Evolutionary conservation across 1,140 invertebrate species (phyloP).

Genomic region (Zaprionus lachaisei): DNA sequence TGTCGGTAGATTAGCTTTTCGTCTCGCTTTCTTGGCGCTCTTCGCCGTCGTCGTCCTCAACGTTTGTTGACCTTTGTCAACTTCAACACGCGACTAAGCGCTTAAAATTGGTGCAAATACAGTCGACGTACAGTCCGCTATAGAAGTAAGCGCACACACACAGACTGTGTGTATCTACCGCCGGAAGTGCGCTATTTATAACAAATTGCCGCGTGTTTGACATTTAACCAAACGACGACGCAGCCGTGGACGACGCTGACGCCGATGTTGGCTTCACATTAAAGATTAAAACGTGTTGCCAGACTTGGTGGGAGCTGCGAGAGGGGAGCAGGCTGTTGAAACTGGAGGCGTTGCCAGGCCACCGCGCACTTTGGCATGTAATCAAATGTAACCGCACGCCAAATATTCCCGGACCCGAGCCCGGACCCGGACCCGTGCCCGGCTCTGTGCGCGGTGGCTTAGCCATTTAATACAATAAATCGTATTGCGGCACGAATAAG

Average conservation of each 20-base stretch:
- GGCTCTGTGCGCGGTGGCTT: slow-evolving; percentile 26
- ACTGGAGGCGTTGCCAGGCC: slow-evolving; percentile 42
- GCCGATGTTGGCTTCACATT: slow-evolving; percentile 52
- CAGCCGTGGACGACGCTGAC: background rate
- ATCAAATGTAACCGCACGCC: slow-evolving; percentile 81
- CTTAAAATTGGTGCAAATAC: slow-evolving; percentile 74
- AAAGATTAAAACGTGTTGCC: slow-evolving; percentile 58
- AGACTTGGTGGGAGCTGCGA: background rate
- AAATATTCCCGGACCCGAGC: slow-evolving; percentile 59
- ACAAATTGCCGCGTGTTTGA: slow-evolving; percentile 81
- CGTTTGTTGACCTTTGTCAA: slow-evolving; percentile 81
- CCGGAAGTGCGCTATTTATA: slow-evolving; percentile 80
- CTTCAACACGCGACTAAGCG: slow-evolving; percentile 73
- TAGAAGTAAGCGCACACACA: slow-evolving; percentile 18
- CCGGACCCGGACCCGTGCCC: background rate
- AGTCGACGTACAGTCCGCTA: slow-evolving; percentile 23
- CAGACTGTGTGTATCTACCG: slow-evolving; percentile 33
- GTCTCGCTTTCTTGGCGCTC: slow-evolving; percentile 23
- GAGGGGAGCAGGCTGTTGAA: background rate
- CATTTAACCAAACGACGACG: slow-evolving; percentile 67
- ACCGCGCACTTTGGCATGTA: slow-evolving; percentile 67
- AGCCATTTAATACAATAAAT: slow-evolving; percentile 75
- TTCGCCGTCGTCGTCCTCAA: background rate
- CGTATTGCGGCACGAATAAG: slow-evolving; percentile 24
- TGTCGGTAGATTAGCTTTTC: slow-evolving; percentile 29